phyloP scores from a whole-genome alignment of 2,888 invertebrate genomes.

The Clunio marinus region DNA sequence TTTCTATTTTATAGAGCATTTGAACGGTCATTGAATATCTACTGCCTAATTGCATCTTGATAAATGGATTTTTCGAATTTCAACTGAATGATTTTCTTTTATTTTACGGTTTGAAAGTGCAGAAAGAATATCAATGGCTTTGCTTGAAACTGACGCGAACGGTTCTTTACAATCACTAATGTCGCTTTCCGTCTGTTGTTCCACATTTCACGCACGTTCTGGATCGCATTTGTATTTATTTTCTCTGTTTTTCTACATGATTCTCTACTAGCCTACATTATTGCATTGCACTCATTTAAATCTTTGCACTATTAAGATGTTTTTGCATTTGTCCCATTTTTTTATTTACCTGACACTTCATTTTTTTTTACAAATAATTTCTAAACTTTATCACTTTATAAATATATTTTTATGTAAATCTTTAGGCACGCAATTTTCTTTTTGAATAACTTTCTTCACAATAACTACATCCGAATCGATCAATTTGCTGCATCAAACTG shows the following conservation, averaged over 20 bases:
- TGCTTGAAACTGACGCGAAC: not conserved
- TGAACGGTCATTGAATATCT: slow-evolving; percentile 6
- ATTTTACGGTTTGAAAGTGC: too few relatives aligned
- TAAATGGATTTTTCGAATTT: slow-evolving; percentile 1
- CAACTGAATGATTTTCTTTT: not conserved
- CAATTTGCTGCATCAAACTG: slow-evolving; percentile 19
- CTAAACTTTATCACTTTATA: not conserved
- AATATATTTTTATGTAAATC: too few relatives aligned
- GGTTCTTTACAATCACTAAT: slow-evolving; percentile 14
- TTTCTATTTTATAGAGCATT: slow-evolving; percentile 5
- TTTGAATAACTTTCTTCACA: too few relatives aligned
- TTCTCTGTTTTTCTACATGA: too few relatives aligned
- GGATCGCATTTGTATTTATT: not conserved
- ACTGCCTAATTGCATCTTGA: not conserved
- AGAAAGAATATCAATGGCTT: too few relatives aligned
- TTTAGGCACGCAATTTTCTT: too few relatives aligned
- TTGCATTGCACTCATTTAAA: slow-evolving; percentile 8
- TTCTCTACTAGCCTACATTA: slow-evolving; percentile 9
- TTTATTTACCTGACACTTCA: slow-evolving; percentile 32
- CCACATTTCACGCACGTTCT: slow-evolving; percentile 3
- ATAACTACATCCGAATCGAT: slow-evolving; percentile 16
- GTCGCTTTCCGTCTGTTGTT: slow-evolving; percentile 2
- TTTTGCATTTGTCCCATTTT: not conserved
- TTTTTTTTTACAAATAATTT: not conserved
- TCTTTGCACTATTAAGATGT: not conserved